Conservation (phyloP, 2,113 vertebrate species). For the Hyla sarda region DNA sequence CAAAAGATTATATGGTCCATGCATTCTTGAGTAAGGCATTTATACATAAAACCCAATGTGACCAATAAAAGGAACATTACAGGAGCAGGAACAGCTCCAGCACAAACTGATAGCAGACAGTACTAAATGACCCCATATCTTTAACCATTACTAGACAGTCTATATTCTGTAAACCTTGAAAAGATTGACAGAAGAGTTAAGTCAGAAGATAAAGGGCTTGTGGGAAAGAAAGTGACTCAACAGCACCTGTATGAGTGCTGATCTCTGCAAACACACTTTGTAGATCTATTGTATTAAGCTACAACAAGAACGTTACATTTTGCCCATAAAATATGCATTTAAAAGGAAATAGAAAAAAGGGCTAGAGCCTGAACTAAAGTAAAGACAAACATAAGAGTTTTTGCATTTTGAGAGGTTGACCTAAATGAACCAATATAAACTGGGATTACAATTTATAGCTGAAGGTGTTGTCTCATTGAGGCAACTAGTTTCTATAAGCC, state of each 20-base stretch:
- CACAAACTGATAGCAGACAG: no score
- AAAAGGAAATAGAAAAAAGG: background rate
- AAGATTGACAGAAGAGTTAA: background rate
- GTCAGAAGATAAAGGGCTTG: background rate
- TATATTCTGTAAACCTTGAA: background rate
- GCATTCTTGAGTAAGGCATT: no score
- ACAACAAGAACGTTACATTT: slow-evolving; percentile 6
- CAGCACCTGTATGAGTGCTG: background rate
- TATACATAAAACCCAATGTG: no score
- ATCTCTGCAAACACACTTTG: slow-evolving; percentile 9
- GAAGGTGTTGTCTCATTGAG: no score
- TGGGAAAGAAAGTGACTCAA: slow-evolving; percentile 18
- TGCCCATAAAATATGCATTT: background rate
- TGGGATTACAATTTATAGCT: no score
- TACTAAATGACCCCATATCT: no score
- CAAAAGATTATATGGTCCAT: no score
- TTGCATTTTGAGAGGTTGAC: no score
- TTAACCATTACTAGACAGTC: background rate
- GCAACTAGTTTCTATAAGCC: no score
- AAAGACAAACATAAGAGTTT: background rate
- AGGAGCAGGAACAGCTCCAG: no score
- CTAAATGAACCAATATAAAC: no score
- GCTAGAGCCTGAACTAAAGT: background rate
- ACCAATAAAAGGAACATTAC: no score
- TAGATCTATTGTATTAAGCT: background rate